Base-by-base conservation (phyloP, 1,140 invertebrate species). In the Zophobas atratus region DNA sequence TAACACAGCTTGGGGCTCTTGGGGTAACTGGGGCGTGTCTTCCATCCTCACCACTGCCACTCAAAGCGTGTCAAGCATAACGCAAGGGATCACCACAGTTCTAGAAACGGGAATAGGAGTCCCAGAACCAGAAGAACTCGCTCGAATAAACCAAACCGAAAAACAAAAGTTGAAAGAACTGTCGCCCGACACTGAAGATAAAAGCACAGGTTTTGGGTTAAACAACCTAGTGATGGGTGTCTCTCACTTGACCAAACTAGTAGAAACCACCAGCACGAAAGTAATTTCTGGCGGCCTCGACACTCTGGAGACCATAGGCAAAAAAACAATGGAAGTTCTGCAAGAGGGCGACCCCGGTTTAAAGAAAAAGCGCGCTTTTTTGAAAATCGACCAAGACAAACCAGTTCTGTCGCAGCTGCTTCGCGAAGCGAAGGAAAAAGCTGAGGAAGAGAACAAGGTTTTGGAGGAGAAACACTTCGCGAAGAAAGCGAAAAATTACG, bases 321-420 rank as follows among this genome's bases (percentile, higher is more conserved):
- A 97, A 83, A 97, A 97, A 84, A 97, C 97, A 0, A 96, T 97
- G 92, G 94, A 96, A 85, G 95, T 96, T 1, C 87, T 98, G 1
- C 95, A 97, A 87, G 96, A 97, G 75, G 94, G 95, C 76, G 96
- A 97, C 87, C 95, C 96, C 6, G 94, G 95, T 0, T 87, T 97
- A 5, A 93, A 92, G 70, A 95, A 95, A 84, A 97, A 96, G 82
- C 86, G 94, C 57, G 93, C 94, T 1, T 89, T 95, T 78, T 89
- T 97, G 1, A 90, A 91, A 38, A 87, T 92, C 36, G 90, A 92
- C 41, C 79, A 88, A 41, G 89, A 90, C 1, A 89, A 87, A 78
- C 89, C 90, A 2, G 90, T 90, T 79, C 84, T 93, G 46, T 93
- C 92, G 70, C 89, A 94, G 82, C 84, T 95, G 2, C 87, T 97